These are phyloP conservation scores for Accipiter badius DNA, from an alignment of 2,797 vertebrate species.

Conservation along the genomic window DNA sequence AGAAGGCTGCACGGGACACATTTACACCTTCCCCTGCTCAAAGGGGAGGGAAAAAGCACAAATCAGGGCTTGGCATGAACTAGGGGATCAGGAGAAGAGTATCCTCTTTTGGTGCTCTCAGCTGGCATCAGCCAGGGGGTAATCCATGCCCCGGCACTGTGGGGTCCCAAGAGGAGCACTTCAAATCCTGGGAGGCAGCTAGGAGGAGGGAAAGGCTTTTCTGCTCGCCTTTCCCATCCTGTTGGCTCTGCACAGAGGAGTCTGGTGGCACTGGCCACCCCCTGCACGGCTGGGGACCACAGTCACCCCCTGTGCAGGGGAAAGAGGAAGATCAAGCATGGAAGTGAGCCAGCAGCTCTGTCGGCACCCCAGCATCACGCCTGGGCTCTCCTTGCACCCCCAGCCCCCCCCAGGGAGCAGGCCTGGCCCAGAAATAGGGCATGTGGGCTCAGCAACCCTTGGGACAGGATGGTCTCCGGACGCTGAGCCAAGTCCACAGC, in stretches of 20 bases:
- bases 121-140: background rate
- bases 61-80: background rate
- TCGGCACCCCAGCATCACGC: background rate
- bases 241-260: background rate
- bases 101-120: background rate
- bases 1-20: background rate
- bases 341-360: background rate
- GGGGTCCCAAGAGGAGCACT: background rate
- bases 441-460: rapidly evolving
- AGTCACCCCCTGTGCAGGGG: background rate
- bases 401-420: background rate
- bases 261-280: background rate
- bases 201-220: background rate
- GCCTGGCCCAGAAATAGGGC: background rate
- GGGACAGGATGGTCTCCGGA: rapidly evolving
- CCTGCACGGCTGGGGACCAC: background rate
- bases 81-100: background rate
- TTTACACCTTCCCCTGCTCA: background rate
- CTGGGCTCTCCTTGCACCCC: background rate
- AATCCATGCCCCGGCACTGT: background rate
- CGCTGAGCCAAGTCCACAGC: background rate
- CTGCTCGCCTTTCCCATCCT: background rate
- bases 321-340: background rate
- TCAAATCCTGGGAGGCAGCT: background rate
- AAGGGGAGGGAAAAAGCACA: background rate